phyloP scores from a whole-genome alignment of 30 jellyfish, hydroid and myxozoan genomes.

The Rhopilema esculentum region DNA sequence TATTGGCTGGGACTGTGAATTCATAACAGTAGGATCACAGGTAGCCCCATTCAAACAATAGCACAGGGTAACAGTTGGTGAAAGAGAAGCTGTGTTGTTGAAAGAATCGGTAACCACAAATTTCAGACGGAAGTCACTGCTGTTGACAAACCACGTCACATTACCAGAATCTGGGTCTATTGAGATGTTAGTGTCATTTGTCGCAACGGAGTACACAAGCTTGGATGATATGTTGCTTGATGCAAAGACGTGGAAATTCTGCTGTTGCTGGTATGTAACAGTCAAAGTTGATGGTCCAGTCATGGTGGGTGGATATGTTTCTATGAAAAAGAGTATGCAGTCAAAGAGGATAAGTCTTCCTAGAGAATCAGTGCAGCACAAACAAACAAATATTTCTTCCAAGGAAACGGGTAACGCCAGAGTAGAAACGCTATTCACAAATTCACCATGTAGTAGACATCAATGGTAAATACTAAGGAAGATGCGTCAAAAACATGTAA shows the following conservation, averaged over 20 bases:
- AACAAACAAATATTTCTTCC: too few relatives aligned
- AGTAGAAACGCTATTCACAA: too few relatives aligned
- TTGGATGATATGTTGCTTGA: constrained; percentile 35
- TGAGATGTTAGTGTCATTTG: constrained; percentile 33
- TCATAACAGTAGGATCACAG: constrained; percentile 26
- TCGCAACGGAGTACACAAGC: constrained; percentile 27
- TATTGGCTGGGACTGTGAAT: neutral
- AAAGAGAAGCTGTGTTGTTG: constrained; percentile 30
- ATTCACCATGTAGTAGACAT: too few relatives aligned
- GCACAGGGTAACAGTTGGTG: constrained; percentile 60
- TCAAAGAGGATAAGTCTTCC: too few relatives aligned
- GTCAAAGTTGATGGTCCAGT: constrained; percentile 54
- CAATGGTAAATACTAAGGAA: too few relatives aligned
- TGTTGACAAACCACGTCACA: constrained; percentile 42
- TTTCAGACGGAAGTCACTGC: constrained; percentile 33
- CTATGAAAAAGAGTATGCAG: constrained; percentile 37
- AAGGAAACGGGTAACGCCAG: too few relatives aligned
- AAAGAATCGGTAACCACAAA: constrained; percentile 27
- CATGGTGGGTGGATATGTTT: constrained; percentile 55
- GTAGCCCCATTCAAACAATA: constrained; percentile 76
- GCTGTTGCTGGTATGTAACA: constrained; percentile 31
- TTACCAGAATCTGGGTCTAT: constrained; percentile 43
- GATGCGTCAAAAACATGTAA: too few relatives aligned
- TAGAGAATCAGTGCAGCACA: too few relatives aligned
- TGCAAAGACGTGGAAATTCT: constrained; percentile 56